A percentile compares a stretch with the other conserved stretches of the same genome.
These are phyloP conservation scores for Gryon sp. DNA, from an alignment of 1,140 invertebrate species.

Conservation along the genomic window DNA sequence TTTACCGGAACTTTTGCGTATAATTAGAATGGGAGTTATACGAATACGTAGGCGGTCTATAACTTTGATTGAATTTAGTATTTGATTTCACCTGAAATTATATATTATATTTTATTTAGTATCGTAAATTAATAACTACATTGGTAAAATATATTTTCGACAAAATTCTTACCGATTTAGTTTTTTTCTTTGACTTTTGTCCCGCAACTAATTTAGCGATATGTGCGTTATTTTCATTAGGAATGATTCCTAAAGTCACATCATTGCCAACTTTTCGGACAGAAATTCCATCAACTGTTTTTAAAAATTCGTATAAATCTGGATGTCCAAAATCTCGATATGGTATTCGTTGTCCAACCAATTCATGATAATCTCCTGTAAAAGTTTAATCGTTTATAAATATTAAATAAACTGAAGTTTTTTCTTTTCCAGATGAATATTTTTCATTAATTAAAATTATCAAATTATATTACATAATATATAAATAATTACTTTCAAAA, in stretches of 20 bases:
- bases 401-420: too few relatives aligned
- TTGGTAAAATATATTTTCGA: too few relatives aligned
- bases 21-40: too few relatives aligned
- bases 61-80: too few relatives aligned
- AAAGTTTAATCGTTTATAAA: too few relatives aligned
- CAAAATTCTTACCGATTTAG: neutral
- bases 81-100: too few relatives aligned
- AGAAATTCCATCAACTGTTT: constrained; percentile 79
- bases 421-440: too few relatives aligned
- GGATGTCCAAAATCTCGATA: constrained; percentile 81
- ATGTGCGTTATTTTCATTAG: constrained; percentile 80
- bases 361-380: constrained; percentile 80
- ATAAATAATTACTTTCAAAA: constrained; percentile 17
- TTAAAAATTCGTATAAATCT: constrained; percentile 80
- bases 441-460: too few relatives aligned
- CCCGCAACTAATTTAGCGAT: constrained; percentile 81
- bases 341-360: constrained; percentile 82
- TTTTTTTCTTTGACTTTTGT: constrained; percentile 80
- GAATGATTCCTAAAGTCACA: constrained; percentile 79
- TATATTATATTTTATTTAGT: too few relatives aligned
- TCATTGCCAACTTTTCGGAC: constrained; percentile 73
- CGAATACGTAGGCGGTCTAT: too few relatives aligned
- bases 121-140: too few relatives aligned
- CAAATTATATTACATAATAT: neutral
- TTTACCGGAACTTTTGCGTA: too few relatives aligned